Conservation (phyloP, 1,140 invertebrate genomes). For the Drosophila subpulchrella region DNA sequence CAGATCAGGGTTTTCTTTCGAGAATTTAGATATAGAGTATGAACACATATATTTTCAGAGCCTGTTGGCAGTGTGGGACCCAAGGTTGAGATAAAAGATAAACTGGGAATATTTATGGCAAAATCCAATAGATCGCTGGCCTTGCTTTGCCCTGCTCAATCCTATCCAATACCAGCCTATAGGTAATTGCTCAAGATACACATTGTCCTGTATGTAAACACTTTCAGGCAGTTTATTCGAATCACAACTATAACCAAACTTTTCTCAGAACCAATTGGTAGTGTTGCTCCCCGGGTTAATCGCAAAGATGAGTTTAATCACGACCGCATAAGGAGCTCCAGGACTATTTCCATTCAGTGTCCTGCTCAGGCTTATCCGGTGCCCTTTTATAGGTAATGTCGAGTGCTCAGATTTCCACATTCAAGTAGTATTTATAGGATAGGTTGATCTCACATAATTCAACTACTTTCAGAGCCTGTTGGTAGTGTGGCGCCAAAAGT, state of each 20-base stretch:
- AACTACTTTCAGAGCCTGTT: conserved; percentile 70
- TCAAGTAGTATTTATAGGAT: background rate
- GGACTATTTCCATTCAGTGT: conserved; percentile 86
- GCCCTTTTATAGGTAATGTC: conserved; percentile 87
- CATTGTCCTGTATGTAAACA: background rate
- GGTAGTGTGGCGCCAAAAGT: conserved; percentile 89
- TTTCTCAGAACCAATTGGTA: conserved; percentile 89
- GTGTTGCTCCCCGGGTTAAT: conserved; percentile 90
- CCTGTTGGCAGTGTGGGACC: conserved; percentile 86
- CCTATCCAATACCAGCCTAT: conserved; percentile 88
- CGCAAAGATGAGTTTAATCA: conserved; percentile 90
- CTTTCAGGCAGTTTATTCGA: conserved; percentile 19
- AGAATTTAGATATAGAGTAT: conserved; percentile 52
- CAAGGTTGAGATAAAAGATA: conserved; percentile 87
- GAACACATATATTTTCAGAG: conserved; percentile 70
- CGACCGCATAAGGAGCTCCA: conserved; percentile 84
- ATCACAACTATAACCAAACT: background rate
- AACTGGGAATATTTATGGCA: conserved; percentile 77
- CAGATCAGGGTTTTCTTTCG: background rate
- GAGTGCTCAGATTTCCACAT: conserved; percentile 29
- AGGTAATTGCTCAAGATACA: conserved; percentile 82
- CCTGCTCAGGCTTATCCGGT: conserved; percentile 89
- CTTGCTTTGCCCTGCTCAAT: conserved; percentile 90
- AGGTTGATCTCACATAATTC: too few species aligned
- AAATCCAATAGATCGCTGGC: conserved; percentile 84